Evolutionary conservation across 2,797 vertebrate species (phyloP), one percentile per base, ranked within the genome.

Genomic region (Sebastes hopkinsi): DNA sequence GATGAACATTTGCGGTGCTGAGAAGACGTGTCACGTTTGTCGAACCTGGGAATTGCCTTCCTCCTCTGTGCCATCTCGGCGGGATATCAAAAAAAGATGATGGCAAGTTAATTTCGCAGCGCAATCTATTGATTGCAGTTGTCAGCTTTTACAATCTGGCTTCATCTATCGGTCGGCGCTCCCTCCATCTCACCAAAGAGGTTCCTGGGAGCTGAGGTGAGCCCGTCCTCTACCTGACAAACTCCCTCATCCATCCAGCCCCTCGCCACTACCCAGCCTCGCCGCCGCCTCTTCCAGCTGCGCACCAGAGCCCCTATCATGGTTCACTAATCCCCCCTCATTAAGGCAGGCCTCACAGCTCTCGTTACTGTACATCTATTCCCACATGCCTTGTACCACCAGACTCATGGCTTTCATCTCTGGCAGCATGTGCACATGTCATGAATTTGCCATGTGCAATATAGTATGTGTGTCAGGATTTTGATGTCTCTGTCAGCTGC

Each of bases 251-350:
- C 82, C 77, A 83, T 90, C 86, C 78, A 29, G 38, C 30, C 76
- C 79, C 67, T 88, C 10, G 9, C 67, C 27, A 1, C 50, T 18
- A 30, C 84, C 84, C 25, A 2, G 52, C 56, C 67, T 77, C 38
- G 9, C 65, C 66, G 18, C 36, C 81, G 36, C 73, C 64, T 72
- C 46, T 67, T 64, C 72, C 76, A 81, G 82, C 80, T 46, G 75
- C 59, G 56, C 76, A 78, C 25, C 22, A 75, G 83, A 88, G 72
- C 82, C 74, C 42, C 79, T 30, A 87, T 90, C 87, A 90, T 23
- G 77, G 87, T 88, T 90, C 90, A 85, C 90, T 93, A 94, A 94
- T 95, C 83, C 86, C 86, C n/a, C 72, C 90, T 94, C 91, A 92
- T 94, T 94, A 93, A 83, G 84, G 42, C 74, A 13, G 71, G 74